phyloP scores from a whole-genome alignment of 1,140 invertebrate genomes.

The Temnothorax longispinosus region DNA sequence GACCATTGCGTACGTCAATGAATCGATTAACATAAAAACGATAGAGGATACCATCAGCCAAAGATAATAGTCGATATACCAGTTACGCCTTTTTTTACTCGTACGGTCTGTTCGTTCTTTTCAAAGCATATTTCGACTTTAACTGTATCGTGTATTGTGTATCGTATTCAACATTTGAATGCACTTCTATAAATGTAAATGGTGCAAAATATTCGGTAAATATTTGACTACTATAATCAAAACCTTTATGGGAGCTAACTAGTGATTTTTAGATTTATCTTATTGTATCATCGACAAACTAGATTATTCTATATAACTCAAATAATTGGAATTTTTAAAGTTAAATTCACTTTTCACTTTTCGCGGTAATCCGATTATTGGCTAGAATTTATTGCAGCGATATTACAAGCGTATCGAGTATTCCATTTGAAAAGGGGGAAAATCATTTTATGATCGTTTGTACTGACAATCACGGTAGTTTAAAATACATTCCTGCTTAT shows the following conservation, averaged over 20 bases:
- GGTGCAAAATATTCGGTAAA: neutral
- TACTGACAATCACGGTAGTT: constrained; percentile 13
- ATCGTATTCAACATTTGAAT: neutral
- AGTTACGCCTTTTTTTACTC: neutral
- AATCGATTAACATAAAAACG: constrained; percentile 16
- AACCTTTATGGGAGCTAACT: neutral
- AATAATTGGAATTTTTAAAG: neutral
- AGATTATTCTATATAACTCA: neutral
- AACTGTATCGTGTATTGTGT: neutral
- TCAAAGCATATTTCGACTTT: neutral
- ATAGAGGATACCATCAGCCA: neutral
- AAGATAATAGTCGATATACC: neutral
- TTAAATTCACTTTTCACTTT: neutral
- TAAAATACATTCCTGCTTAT: constrained; percentile 20
- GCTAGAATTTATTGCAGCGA: neutral
- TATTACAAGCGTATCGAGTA: neutral
- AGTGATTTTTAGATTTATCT: neutral
- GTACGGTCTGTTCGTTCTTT: neutral
- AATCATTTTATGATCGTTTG: neutral
- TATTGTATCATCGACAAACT: neutral
- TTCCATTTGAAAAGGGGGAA: neutral
- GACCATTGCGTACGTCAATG: neutral
- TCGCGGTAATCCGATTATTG: neutral
- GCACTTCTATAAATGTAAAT: neutral
- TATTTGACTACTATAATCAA: neutral